phyloP scores from a whole-genome alignment of 1,140 invertebrate species.

The Manduca sexta region DNA sequence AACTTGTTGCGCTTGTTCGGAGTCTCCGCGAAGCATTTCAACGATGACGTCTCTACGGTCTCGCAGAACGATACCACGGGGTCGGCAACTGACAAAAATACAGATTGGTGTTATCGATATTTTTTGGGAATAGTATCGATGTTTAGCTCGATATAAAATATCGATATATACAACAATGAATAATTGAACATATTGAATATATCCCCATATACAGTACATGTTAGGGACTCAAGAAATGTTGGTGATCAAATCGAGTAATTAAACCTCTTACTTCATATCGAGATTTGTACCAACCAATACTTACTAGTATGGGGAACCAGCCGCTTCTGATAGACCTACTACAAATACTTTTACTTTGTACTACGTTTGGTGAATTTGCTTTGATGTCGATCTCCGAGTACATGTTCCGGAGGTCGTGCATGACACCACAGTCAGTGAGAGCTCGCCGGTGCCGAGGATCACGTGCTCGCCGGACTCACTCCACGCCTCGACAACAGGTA shows the following conservation, averaged over 20 bases:
- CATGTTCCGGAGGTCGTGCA: constrained; percentile 99
- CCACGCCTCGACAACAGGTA: constrained; percentile 96
- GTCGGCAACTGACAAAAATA: constrained; percentile 85
- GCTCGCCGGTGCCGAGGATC: constrained; percentile 96
- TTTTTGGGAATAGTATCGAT: neutral
- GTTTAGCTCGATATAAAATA: neutral
- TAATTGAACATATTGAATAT: too few relatives aligned
- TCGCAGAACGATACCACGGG: constrained; percentile 99
- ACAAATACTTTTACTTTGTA: too few relatives aligned
- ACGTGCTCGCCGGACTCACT: constrained; percentile 99
- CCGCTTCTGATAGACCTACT: too few relatives aligned
- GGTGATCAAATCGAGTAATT: too few relatives aligned
- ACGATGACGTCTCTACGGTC: constrained; percentile 98
- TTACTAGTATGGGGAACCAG: too few relatives aligned
- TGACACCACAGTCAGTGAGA: constrained; percentile 99
- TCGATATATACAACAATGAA: too few relatives aligned
- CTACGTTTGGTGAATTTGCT: constrained; percentile 44
- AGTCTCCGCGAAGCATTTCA: constrained; percentile 99
- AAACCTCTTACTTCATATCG: too few relatives aligned
- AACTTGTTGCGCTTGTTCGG: constrained; percentile 99
- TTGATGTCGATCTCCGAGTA: constrained; percentile 82
- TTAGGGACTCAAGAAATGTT: too few relatives aligned
- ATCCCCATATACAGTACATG: too few relatives aligned
- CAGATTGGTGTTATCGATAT: neutral
- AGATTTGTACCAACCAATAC: too few relatives aligned